These are phyloP conservation scores for Psittacus erithacus DNA, from an alignment of 2,113 vertebrate genomes.

Conservation along the genomic window DNA sequence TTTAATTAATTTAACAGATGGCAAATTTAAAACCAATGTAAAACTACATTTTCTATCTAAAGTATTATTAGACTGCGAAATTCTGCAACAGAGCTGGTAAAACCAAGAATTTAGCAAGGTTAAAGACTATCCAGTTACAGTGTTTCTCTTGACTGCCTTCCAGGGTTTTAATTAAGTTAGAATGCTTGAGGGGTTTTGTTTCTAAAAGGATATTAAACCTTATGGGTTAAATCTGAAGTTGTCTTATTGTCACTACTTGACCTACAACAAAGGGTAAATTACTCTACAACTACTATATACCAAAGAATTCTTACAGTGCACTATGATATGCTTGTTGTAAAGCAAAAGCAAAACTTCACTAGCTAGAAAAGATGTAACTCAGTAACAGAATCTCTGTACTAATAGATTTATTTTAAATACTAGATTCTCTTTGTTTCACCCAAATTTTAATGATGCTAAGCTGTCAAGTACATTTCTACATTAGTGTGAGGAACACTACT, in stretches of 20 bases:
- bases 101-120: neutral
- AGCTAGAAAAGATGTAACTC: neutral
- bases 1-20: constrained; percentile 47
- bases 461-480: neutral
- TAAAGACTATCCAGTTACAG: neutral
- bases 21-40: constrained; percentile 1
- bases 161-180: constrained; percentile 28
- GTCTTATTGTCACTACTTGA: neutral
- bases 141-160: neutral
- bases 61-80: constrained; percentile 22
- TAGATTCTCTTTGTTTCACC: neutral
- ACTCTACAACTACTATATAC: neutral
- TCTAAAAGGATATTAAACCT: constrained; percentile 9
- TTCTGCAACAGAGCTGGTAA: neutral
- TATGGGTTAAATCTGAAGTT: neutral
- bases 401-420: neutral
- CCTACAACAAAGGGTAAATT: neutral
- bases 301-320: neutral
- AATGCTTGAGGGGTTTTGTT: neutral
- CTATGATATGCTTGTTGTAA: rapidly evolving
- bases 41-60: neutral
- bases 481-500: neutral
- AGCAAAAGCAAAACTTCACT: neutral
- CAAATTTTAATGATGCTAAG: neutral
- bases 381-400: neutral